Evolutionary conservation across 2,888 invertebrate genomes (phyloP), one percentile per base, ranked within the genome.

Genomic region (Podabrus alpinus): DNA sequence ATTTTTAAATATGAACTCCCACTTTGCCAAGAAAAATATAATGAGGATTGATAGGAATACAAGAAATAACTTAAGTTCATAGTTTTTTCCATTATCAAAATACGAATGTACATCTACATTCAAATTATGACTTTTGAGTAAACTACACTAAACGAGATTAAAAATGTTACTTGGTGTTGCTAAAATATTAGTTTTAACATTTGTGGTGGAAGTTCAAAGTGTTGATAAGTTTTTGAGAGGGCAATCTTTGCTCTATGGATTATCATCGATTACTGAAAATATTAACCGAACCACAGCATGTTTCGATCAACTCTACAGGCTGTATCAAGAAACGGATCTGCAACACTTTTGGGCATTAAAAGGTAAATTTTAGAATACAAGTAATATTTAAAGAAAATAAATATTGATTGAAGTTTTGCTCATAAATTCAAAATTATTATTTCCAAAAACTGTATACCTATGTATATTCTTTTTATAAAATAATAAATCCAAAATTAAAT

Each of bases 291-390:
- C 73, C 16, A 76, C 78, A 10, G 24, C 64, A 17, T 85, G 85
- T 74, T 72, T 60, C 17, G 59, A 80, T 19, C 77, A 85, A 59
- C 75, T 85, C 66, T 29, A 72, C 5, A 66, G 72, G n/a, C 76
- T 84, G n/a, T 79, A 72, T 16, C 67, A 79, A n/a, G 84, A 80
- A 1, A 77, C 84, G 7, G 80, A 82, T n/a, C 70, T 73, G 11
- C 73, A 77, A 15, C 77, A 82, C 61, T 78, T 82, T 71, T 85
- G 85, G 85, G 85, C 83, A n/a, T 70, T 85, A 9, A 85, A 85
- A 82, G 81, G 85, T 85, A 79, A 78, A 59, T 45, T 25, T 13
- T 11, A 13, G 2, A 9, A 13, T 16, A n/a, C n/a, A n/a, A n/a
- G n/a, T n/a, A n/a, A n/a, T n/a, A n/a, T n/a, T n/a, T n/a, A n/a